Evolutionary conservation across 1,140 invertebrate genomes (phyloP).

Genomic region (Ostrea denselamellosa): DNA sequence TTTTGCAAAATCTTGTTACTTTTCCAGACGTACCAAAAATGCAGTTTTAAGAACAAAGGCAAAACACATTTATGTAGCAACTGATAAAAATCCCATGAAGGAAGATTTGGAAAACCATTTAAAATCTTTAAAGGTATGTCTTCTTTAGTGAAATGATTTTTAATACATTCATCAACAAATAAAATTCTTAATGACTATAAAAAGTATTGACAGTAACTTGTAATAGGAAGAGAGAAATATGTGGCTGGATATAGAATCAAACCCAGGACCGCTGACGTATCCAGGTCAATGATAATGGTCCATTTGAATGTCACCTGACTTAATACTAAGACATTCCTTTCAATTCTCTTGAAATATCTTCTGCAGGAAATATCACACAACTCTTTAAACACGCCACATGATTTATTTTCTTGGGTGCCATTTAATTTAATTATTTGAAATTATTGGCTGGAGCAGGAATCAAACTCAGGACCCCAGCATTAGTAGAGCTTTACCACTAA

Average conservation of each 20-base stretch:
- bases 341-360: too few relatives aligned
- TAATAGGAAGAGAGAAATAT: background rate
- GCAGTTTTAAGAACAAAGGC: constrained; percentile 86
- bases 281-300: too few relatives aligned
- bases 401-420: too few relatives aligned
- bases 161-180: background rate
- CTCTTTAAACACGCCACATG: too few relatives aligned
- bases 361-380: too few relatives aligned
- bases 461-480: too few relatives aligned
- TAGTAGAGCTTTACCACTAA: too few relatives aligned
- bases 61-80: constrained; percentile 91
- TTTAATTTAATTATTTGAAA: too few relatives aligned
- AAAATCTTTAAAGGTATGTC: constrained; percentile 5
- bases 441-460: too few relatives aligned
- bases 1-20: background rate
- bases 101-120: constrained; percentile 36
- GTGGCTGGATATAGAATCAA: background rate
- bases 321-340: too few relatives aligned
- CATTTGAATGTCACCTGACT: too few relatives aligned
- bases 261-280: too few relatives aligned
- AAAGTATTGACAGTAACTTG: background rate
- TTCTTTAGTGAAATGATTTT: background rate
- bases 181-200: background rate
- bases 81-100: constrained; percentile 84
- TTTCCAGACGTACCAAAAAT: constrained; percentile 84